Evolutionary conservation across 2,797 vertebrate genomes (phyloP), one percentile per base, ranked within the genome.

Genomic region (Takifugu ocellatus): DNA sequence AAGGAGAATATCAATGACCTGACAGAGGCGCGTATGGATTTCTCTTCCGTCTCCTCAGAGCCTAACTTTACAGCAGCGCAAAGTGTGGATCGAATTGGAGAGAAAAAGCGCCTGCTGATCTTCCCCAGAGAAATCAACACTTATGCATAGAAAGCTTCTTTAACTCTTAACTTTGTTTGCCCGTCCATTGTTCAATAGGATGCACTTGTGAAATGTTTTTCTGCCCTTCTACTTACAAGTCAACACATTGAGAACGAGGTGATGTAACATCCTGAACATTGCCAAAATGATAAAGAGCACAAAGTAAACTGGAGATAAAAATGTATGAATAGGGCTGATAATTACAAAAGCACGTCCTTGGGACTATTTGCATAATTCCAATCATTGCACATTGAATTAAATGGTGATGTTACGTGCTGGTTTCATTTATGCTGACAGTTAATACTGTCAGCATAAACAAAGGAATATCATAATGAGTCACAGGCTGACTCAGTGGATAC

Each of bases 1-100:
- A 82, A 80, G 82, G 84, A 89, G 87, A 90, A 92, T 90, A 91
- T 90, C 89, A 90, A 91, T 90, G 88, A 81, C 81, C 76, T 75
- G 78, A 84, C 84, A 56, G 82, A 88, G 88, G 87, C 79, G 54
- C 66, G 9, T 91, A 91, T 91, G 85, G 90, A 92, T 92, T 91
- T 90, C 84, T 85, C 78, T 84, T 90, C 83, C 59, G 77, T 90
- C 89, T 90, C 85, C 79, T 84, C 69, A 76, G 84, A 84, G 77
- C 82, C 81, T 62, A 87, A 88, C 79, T 90, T 89, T 89, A 84
- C 85, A 88, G 85, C 83, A 78, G 79, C 68, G 62, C 81, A 76
- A 46, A 21, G 57, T 75, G 78, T 58, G 69, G 85, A 89, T 87
- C 85, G 83, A 89, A 88, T 72, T 50, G 63, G 73, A 70, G 74